These are phyloP conservation scores for Mormyrus hasselquistii DNA, from an alignment of 2,797 vertebrate species.

Conservation along the genomic window DNA sequence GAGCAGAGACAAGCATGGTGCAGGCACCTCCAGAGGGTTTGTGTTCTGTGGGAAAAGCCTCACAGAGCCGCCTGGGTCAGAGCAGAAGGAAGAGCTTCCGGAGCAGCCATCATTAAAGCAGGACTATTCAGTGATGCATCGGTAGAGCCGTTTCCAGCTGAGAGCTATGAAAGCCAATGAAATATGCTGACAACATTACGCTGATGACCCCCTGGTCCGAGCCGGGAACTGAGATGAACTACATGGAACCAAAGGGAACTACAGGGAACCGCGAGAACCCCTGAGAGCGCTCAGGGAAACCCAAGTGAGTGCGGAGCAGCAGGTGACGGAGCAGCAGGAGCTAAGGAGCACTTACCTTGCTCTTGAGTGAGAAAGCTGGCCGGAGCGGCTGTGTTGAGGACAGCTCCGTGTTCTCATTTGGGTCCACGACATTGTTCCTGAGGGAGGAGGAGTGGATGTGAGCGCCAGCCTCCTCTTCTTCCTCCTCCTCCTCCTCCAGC, in stretches of 20 bases:
- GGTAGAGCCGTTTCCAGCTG: too few species aligned
- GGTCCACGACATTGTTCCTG: constrained; percentile 78
- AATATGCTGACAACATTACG: background rate
- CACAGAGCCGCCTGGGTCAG: too few species aligned
- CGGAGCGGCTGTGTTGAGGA: constrained; percentile 66
- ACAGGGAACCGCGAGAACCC: background rate
- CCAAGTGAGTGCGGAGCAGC: background rate
- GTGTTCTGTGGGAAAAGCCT: too few species aligned
- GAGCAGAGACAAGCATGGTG: too few species aligned
- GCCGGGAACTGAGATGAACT: background rate
- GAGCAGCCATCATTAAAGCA: too few species aligned
- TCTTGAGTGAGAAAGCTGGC: constrained; percentile 73
- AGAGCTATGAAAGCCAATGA: background rate
- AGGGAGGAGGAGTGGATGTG: constrained; percentile 59
- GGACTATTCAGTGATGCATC: too few species aligned
- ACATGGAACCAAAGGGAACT: background rate
- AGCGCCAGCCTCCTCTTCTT: constrained; percentile 72
- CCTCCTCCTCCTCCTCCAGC: constrained; percentile 66
- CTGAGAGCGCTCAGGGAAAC: background rate
- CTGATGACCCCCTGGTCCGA: background rate
- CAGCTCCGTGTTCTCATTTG: constrained; percentile 76
- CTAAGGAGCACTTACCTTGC: constrained; percentile 73
- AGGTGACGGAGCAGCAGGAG: background rate
- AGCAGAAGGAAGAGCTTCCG: too few species aligned
- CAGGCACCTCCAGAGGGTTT: too few species aligned